Base-by-base conservation (phyloP, 2,888 invertebrate genomes). In the Heliconius aoede region DNA sequence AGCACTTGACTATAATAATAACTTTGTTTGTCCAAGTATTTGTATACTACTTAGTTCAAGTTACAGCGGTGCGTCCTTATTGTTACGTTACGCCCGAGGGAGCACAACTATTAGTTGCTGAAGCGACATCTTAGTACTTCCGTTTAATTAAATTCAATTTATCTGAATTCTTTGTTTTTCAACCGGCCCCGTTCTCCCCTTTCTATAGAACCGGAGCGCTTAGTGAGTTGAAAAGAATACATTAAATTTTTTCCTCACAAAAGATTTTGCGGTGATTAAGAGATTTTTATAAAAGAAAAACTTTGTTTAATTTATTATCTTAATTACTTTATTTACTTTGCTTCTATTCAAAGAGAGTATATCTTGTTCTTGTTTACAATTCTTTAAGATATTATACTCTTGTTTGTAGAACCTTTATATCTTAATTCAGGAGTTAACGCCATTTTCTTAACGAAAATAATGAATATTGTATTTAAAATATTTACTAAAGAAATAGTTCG, bases 91-190 rank as follows among this genome's bases (percentile, higher is more conserved):
- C 60, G 32, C 24, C 61, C 32, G 32, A 60, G 60, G 61, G 60
- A 72, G 13, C 58, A 72, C 46, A 67, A 65, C 72, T 76, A 60
- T 58, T 55, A 28, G 64, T 76, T 58, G 21, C 61, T 76, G 40
- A 55, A 62, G 40, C 36, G 46, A 76, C 46, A 62, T 76, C 61
- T 76, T 73, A 73, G 76, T 67, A 46, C 60, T 76, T 73, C 67
- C 72, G 60, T 76, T 40, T 76, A 65, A 72, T 76, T 76, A 76
- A 73, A 73, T 73, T 76, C 61, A 61, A 58, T 76, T 73, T 73
- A 76, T 46, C 68, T 46, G 67, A n/a, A 61, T 60, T 32, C 73
- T 73, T 76, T 76, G 68, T 75, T 73, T 76, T 61, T 46, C 60
- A 67, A 46, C 58, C 69, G 30, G 46, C 61, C 62, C 62, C 30